A percentile compares a stretch with the other conserved stretches of the same genome.
These are phyloP conservation scores for Phorcus lineatus DNA, from an alignment of 2,888 invertebrate genomes.

Conservation along the genomic window DNA sequence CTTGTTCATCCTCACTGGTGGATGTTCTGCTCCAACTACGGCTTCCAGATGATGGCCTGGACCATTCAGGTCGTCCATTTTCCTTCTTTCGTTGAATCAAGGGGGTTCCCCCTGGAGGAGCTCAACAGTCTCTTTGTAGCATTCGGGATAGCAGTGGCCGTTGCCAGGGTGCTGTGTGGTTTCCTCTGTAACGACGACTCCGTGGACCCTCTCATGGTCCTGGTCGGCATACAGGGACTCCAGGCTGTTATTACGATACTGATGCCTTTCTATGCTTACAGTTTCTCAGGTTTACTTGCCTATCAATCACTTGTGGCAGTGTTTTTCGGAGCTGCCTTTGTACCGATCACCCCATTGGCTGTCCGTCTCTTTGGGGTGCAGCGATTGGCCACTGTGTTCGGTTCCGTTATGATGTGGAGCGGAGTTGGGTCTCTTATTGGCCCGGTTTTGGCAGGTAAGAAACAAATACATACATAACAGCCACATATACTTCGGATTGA, in stretches of 20 bases:
- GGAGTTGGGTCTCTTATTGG: not conserved
- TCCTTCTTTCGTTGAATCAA: not conserved
- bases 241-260: not conserved
- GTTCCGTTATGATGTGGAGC: not conserved
- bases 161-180: not conserved
- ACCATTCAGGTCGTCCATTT: not conserved
- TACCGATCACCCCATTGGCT: not conserved
- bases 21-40: not conserved
- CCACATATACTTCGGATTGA: no score
- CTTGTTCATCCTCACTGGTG: slow-evolving; percentile 3
- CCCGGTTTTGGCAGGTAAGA: not conserved
- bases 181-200: not conserved
- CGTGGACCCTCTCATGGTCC: not conserved
- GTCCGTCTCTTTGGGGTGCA: slow-evolving; percentile 6
- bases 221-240: not conserved
- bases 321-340: not conserved
- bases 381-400: not conserved
- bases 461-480: no score
- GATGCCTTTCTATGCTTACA: not conserved
- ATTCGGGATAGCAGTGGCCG: not conserved
- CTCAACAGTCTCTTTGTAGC: not conserved
- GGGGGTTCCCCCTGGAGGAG: not conserved
- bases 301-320: not conserved
- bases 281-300: not conserved
- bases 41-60: not conserved